Evolutionary conservation across 2,888 invertebrate genomes (phyloP), one percentile per base, ranked within the genome.

Genomic region (Hirtodrosophila confusa): DNA sequence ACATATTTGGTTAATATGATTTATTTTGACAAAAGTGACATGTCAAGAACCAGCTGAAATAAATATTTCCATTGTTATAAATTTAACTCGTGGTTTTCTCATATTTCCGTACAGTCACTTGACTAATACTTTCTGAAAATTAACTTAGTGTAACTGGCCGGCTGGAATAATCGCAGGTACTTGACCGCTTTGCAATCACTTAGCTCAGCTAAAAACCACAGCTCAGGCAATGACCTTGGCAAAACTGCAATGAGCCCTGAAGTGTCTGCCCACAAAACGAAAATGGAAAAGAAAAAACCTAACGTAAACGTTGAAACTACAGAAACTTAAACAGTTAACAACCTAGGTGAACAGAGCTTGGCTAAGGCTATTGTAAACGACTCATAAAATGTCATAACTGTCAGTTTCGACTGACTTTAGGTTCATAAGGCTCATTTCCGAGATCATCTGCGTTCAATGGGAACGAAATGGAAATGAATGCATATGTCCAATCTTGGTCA

Each of bases 331-430:
- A 75, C 77, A 73, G 78, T 77, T 75, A 78, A 65, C 36, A 33
- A 40, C 40, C 49, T 29, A 31, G 10, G n/a, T 36, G 12, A 63
- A 39, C 29, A 45, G 48, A 45, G 40, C 31, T 40, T 54, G 63
- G 45, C 54, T 55, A 55, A 54, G 53, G 51, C 37, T 57, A 66
- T 66, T 70, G 67, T 76, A 65, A 63, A 56, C 72, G 79, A 74
- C 79, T 75, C 83, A 87, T 78, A 83, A 83, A 83, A 45, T 87
- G 79, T 74, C 76, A 87, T 76, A 87, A 87, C 76, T 87, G 86
- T 78, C 82, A 75, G 57, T 40, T 68, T 60, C 37, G 56, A 47
- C 37, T 47, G 36, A 31, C 9, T 50, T 35, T 12, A 62, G 49
- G 55, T 50, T 69, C 51, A 63, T 51, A 43, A 39, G 24, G 27